phyloP scores from a whole-genome alignment of 2,888 invertebrate genomes.

The Dasysyrphus albostriatus region DNA sequence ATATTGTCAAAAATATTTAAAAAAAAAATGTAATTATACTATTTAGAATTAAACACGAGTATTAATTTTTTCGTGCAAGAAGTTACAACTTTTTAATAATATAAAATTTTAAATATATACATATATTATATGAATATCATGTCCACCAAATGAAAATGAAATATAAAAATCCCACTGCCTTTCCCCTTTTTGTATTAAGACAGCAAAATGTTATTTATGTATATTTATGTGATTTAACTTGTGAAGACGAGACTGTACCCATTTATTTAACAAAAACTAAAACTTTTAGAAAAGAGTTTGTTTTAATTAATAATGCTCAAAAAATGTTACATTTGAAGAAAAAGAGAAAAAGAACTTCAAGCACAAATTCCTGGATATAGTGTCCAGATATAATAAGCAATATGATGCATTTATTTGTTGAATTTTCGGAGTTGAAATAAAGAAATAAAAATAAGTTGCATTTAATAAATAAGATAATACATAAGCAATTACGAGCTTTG shows the following conservation, averaged over 20 bases:
- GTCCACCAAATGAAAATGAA: slow-evolving; percentile 65
- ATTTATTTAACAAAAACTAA: slow-evolving; percentile 51
- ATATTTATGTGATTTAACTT: slow-evolving; percentile 73
- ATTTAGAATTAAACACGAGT: slow-evolving; percentile 28
- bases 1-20: slow-evolving; percentile 11
- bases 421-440: slow-evolving; percentile 36
- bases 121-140: slow-evolving; percentile 42
- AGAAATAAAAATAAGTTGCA: slow-evolving; percentile 23
- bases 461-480: slow-evolving; percentile 21
- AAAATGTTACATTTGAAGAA: slow-evolving; percentile 18
- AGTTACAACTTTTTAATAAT: slow-evolving; percentile 36
- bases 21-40: slow-evolving; percentile 8
- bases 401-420: slow-evolving; percentile 58
- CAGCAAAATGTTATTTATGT: slow-evolving; percentile 67
- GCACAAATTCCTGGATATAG: slow-evolving; percentile 11
- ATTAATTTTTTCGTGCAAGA: slow-evolving; percentile 35
- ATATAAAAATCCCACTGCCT: slow-evolving; percentile 70
- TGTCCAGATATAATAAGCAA: slow-evolving; percentile 51
- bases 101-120: slow-evolving; percentile 7
- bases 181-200: slow-evolving; percentile 64
- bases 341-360: neutral
- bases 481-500: slow-evolving; percentile 38
- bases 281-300: slow-evolving; percentile 15
- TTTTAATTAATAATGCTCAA: slow-evolving; percentile 53
- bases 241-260: slow-evolving; percentile 73